Base-by-base conservation (phyloP, 1,140 invertebrate genomes). In the Drosophila nikananu region DNA sequence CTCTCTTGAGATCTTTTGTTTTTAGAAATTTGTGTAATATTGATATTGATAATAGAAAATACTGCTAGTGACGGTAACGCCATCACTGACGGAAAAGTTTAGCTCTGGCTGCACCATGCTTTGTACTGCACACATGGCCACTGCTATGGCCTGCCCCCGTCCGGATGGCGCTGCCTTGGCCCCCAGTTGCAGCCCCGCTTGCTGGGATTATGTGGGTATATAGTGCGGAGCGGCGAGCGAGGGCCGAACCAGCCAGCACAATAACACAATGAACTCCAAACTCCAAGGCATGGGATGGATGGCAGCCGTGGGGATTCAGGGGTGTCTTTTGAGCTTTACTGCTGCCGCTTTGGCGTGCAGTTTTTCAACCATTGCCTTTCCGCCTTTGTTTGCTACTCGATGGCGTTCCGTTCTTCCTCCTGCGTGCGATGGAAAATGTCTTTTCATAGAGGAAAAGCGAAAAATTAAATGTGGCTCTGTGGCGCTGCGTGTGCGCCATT, bases 191-290 rank as follows among this genome's bases (percentile, higher is more conserved):
- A n/a, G 72, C 64, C 35, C 41, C 70, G 64, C 83, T 90, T 80
- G 64, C 78, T 81, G 72, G 75, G 78, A 81, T 80, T 90, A 86
- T 90, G 72, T 90, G 81, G 79, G 86, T 90, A 90, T 90, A 79
- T 90, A 90, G 86, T 80, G 86, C 72, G 64, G 75, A 67, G 61
- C 41, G 48, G 61, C 21, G 48, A 66, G 66, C 67, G 67, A 61
- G 83, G 72, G 71, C 81, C 72, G 77, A 89, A 75, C 81, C 64
- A 81, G 77, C 73, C 83, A 87, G 77, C 84, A 90, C 83, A 91
- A 91, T 90, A 91, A 91, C 86, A 91, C 87, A 91, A 90, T 90
- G 86, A 90, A 90, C 86, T 90, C 81, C 75, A 86, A 90, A 80
- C 54, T 25, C 66, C 52, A 30, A 37, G 80, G 46, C 42, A 44